A percentile compares a stretch with the other conserved stretches of the same genome.
phyloP scores from a whole-genome alignment of 2,888 invertebrate species.

The Cataglyphis cursor region DNA sequence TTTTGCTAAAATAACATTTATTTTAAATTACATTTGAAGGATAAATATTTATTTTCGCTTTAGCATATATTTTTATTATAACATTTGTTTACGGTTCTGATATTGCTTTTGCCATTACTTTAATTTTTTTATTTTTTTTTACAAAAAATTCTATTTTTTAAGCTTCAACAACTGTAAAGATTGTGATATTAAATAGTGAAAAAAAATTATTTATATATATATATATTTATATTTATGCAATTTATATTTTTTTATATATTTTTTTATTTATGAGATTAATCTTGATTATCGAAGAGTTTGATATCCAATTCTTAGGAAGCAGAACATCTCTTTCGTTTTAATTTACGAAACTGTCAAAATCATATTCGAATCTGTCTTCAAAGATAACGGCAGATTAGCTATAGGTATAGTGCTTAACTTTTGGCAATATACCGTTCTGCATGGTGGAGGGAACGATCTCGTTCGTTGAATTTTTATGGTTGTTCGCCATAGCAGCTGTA shows the following conservation, averaged over 20 bases:
- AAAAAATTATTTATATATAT: not conserved
- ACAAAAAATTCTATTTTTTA: not conserved
- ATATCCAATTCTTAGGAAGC: not conserved
- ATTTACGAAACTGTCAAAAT: slow-evolving; percentile 56
- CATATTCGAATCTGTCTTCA: slow-evolving; percentile 64
- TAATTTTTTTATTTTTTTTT: not conserved
- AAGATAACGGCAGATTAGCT: slow-evolving; percentile 71
- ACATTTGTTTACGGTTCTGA: not conserved
- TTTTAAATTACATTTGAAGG: not conserved
- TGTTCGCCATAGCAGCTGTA: slow-evolving; percentile 72
- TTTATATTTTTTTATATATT: not conserved
- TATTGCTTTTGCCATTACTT: not conserved
- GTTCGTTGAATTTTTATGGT: slow-evolving; percentile 78
- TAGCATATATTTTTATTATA: not conserved
- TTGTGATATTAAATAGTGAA: not conserved
- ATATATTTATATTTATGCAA: not conserved
- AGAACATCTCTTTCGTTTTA: slow-evolving; percentile 11
- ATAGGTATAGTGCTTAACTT: slow-evolving; percentile 69
- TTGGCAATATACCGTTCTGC: slow-evolving; percentile 64
- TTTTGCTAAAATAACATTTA: not conserved
- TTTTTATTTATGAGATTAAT: not conserved
- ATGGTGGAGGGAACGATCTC: slow-evolving; percentile 62
- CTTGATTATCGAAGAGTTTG: not conserved
- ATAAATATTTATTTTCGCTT: not conserved
- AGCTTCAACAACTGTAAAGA: not conserved